Evolutionary conservation across 2,113 vertebrate species (phyloP).

Genomic region (Spea multiplicata): DNA sequence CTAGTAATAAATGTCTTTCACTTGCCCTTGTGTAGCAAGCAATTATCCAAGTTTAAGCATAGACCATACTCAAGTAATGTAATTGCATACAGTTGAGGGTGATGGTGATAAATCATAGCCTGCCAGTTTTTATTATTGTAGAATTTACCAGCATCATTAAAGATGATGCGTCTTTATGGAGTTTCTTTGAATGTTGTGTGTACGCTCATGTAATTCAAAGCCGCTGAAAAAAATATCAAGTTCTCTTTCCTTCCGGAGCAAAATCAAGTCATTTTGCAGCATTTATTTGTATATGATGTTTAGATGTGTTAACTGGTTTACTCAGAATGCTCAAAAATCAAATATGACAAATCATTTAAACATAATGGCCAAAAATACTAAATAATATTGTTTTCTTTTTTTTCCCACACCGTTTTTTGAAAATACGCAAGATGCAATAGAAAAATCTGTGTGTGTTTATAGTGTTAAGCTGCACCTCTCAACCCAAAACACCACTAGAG

Average conservation of each 20-base stretch:
- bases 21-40: conserved; percentile 15
- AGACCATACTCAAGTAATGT: background rate
- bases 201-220: background rate
- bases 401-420: too few relatives aligned
- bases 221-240: background rate
- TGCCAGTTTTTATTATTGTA: conserved; percentile 2
- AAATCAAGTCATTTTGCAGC: background rate
- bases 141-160: background rate
- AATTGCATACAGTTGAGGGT: background rate
- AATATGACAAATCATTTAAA: too few relatives aligned
- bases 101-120: background rate
- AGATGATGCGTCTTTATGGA: rapidly evolving
- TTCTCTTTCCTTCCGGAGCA: background rate
- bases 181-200: background rate
- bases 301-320: too few relatives aligned
- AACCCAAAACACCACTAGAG: too few relatives aligned
- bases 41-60: conserved; percentile 4
- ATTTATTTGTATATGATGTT: background rate
- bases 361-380: too few relatives aligned
- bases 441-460: too few relatives aligned
- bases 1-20: background rate
- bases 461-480: too few relatives aligned
- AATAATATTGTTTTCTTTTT: too few relatives aligned
- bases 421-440: too few relatives aligned
- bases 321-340: too few relatives aligned